Conservation (phyloP, 2,797 vertebrate genomes). For the Siniperca scherzeri region DNA sequence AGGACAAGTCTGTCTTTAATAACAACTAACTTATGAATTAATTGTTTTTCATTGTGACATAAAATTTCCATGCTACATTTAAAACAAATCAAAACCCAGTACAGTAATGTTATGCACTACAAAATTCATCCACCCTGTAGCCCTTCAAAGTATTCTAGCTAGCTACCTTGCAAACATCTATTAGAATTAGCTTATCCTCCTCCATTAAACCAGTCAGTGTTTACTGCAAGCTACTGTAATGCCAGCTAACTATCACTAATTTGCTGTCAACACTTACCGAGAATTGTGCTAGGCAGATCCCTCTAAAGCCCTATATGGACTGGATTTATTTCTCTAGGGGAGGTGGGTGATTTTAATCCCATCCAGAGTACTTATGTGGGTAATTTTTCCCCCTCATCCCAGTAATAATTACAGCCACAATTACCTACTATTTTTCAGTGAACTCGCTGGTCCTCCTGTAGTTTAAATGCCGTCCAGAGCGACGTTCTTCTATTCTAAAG, state of each 20-base stretch:
- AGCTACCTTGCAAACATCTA: background rate
- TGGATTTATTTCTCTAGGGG: background rate
- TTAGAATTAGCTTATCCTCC: background rate
- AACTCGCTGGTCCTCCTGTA: too few relatives aligned
- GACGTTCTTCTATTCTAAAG: background rate
- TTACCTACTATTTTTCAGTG: too few relatives aligned
- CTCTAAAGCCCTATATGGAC: background rate
- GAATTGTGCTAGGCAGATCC: background rate
- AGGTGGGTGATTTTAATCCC: background rate
- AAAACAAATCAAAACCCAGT: background rate
- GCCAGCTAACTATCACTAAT: background rate
- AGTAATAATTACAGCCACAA: too few relatives aligned
- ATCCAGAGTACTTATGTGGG: background rate
- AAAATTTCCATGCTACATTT: background rate
- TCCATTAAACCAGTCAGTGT: background rate
- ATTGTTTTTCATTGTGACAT: background rate
- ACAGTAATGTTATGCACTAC: background rate
- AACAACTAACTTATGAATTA: background rate
- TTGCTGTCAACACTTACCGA: background rate
- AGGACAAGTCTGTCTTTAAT: background rate
- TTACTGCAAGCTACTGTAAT: background rate
- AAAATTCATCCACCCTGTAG: background rate
- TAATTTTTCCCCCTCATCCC: background rate
- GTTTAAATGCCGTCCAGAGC: too few relatives aligned
- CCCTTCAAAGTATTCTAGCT: background rate